phyloP scores from a whole-genome alignment of 2,888 invertebrate genomes.

The Tipula unca region DNA sequence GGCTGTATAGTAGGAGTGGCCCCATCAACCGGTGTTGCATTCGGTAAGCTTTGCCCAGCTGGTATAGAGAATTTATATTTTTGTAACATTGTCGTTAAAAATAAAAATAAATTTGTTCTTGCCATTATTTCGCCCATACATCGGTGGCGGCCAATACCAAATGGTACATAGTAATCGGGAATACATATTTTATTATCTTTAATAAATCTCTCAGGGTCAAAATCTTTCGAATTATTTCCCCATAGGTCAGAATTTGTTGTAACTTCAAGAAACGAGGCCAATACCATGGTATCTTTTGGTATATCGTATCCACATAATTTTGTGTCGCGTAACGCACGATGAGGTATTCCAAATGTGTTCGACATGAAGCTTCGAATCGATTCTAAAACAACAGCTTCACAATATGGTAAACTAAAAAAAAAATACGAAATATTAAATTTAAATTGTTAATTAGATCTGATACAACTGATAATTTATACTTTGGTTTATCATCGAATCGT shows the following conservation, averaged over 20 bases:
- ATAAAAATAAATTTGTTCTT: slow-evolving; percentile 69
- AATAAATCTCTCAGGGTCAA: slow-evolving; percentile 68
- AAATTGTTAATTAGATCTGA: not conserved
- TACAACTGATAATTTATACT: slow-evolving; percentile 46
- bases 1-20: slow-evolving; percentile 69
- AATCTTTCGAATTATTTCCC: slow-evolving; percentile 55
- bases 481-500: slow-evolving; percentile 57
- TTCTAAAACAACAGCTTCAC: slow-evolving; percentile 69
- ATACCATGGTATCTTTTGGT: slow-evolving; percentile 75
- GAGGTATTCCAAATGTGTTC: slow-evolving; percentile 68
- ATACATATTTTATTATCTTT: slow-evolving; percentile 50
- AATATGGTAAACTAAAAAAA: slow-evolving; percentile 65
- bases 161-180: slow-evolving; percentile 66
- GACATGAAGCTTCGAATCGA: slow-evolving; percentile 72
- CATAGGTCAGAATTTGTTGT: slow-evolving; percentile 59
- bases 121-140: slow-evolving; percentile 73
- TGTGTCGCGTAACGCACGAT: slow-evolving; percentile 66
- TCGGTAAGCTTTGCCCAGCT: slow-evolving; percentile 55
- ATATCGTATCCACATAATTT: slow-evolving; percentile 61
- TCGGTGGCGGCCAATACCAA: slow-evolving; percentile 68
- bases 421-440: too few species aligned
- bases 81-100: slow-evolving; percentile 64
- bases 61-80: slow-evolving; percentile 58
- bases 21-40: slow-evolving; percentile 62
- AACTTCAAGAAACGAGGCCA: slow-evolving; percentile 64